Conservation (phyloP, 2,888 invertebrate genomes). For the Stenurella melanura region DNA sequence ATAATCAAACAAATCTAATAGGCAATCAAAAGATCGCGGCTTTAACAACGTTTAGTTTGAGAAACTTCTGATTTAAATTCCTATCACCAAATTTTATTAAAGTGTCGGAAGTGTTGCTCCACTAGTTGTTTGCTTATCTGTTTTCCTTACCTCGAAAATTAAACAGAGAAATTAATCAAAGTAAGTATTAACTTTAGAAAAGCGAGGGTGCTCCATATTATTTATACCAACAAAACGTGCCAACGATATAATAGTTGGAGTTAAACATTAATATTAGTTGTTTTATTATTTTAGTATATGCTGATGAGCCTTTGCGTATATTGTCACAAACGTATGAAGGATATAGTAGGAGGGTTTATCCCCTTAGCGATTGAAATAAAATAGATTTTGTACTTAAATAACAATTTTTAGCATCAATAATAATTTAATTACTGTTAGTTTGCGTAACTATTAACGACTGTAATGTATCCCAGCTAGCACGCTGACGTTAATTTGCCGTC, state of each 20-base stretch:
- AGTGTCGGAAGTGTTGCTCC: slow-evolving; percentile 49
- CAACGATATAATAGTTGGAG: slow-evolving; percentile 58
- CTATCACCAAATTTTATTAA: slow-evolving; percentile 31
- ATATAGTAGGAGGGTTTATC: background rate
- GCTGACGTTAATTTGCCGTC: too few relatives aligned
- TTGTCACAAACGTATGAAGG: background rate
- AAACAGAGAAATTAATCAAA: slow-evolving; percentile 60
- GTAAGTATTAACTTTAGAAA: slow-evolving; percentile 57
- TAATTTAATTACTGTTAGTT: too few relatives aligned
- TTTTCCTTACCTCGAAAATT: slow-evolving; percentile 56
- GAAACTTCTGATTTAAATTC: slow-evolving; percentile 35
- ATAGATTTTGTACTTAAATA: too few relatives aligned
- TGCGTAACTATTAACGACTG: too few relatives aligned
- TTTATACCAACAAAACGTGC: slow-evolving; percentile 58
- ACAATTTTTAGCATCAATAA: too few relatives aligned
- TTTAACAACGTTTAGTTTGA: slow-evolving; percentile 7
- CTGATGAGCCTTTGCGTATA: slow-evolving; percentile 27
- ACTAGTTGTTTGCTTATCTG: slow-evolving; percentile 53
- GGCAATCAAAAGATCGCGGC: background rate
- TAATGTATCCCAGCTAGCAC: too few relatives aligned
- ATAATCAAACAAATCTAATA: background rate
- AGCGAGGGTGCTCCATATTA: slow-evolving; percentile 47
- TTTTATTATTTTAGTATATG: slow-evolving; percentile 35
- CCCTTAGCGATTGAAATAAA: too few relatives aligned
- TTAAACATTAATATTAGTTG: slow-evolving; percentile 46